phyloP scores from a whole-genome alignment of 2,113 vertebrate genomes.

The Pluvianellus socialis region DNA sequence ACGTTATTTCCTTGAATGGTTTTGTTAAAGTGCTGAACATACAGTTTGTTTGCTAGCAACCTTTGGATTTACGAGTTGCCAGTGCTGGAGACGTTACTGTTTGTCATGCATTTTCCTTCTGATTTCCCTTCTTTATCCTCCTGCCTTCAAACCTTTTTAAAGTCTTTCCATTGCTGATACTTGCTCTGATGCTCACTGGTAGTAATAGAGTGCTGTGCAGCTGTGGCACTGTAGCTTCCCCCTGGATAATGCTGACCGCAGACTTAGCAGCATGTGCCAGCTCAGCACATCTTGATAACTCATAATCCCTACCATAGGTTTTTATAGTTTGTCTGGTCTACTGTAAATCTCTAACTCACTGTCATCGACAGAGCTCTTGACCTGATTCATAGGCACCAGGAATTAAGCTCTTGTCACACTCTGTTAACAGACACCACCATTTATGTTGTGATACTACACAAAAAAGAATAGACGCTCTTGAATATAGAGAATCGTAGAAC shows the following conservation, averaged over 20 bases:
- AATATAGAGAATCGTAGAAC: neutral
- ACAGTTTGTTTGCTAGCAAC: conserved; percentile 50
- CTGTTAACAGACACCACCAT: conserved; percentile 7
- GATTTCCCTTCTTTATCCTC: conserved; percentile 43
- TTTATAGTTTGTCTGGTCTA: conserved; percentile 67
- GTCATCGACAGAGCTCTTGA: conserved; percentile 43
- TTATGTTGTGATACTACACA: conserved; percentile 17
- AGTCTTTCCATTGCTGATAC: conserved; percentile 18
- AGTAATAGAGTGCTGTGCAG: conserved; percentile 45
- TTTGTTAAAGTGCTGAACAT: conserved; percentile 54
- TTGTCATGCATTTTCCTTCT: conserved; percentile 59
- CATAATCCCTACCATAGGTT: conserved; percentile 61
- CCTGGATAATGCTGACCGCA: conserved; percentile 52
- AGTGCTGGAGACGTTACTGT: conserved; percentile 24
- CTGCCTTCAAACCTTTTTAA: conserved; percentile 52
- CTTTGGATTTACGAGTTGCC: conserved; percentile 60
- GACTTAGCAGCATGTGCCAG: conserved; percentile 48
- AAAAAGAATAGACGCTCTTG: conserved; percentile 39
- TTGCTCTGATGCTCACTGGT: conserved; percentile 17
- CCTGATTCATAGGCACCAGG: conserved; percentile 57
- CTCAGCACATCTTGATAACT: conserved; percentile 73
- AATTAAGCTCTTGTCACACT: conserved; percentile 61
- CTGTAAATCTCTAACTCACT: conserved; percentile 67
- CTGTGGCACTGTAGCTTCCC: conserved; percentile 13
- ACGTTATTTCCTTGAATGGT: conserved; percentile 43